These are phyloP conservation scores for Semotilus atromaculatus DNA, from an alignment of 2,797 vertebrate genomes.

Conservation along the genomic window DNA sequence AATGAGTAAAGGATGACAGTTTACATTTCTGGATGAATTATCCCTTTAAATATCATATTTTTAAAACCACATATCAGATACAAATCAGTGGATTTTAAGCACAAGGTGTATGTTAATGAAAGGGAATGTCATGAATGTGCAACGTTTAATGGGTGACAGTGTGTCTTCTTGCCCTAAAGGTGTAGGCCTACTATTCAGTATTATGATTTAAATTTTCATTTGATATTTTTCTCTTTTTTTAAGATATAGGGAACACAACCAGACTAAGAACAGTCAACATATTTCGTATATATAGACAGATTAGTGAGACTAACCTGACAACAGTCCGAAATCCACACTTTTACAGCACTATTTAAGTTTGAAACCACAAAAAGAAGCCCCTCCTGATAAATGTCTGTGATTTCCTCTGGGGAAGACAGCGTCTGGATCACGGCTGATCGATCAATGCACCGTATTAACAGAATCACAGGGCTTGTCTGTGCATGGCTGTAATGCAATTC, in stretches of 20 bases:
- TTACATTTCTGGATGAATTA: background rate
- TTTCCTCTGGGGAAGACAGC: conserved; percentile 35
- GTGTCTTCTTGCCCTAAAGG: conserved; percentile 37
- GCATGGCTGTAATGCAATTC: conserved; percentile 48
- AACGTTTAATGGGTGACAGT: conserved; percentile 29
- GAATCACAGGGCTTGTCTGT: conserved; percentile 41
- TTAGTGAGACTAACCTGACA: conserved; percentile 4
- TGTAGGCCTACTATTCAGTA: conserved; percentile 35
- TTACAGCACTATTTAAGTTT: background rate
- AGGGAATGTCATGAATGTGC: conserved; percentile 45
- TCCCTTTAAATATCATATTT: conserved; percentile 11
- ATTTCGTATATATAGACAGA: background rate
- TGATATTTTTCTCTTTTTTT: background rate
- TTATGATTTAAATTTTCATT: conserved; percentile 18
- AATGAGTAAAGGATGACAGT: conserved; percentile 5
- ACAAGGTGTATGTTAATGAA: conserved; percentile 52
- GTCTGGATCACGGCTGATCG: conserved; percentile 41
- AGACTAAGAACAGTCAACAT: conserved; percentile 28
- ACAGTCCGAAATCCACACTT: background rate
- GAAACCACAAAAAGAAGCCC: conserved; percentile 14
- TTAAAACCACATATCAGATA: background rate
- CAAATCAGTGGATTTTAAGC: conserved; percentile 54
- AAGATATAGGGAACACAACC: conserved; percentile 18
- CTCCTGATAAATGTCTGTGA: conserved; percentile 30
- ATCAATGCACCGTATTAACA: conserved; percentile 24